Percentiles rank a stretch among this genome's conserved stretches.
phyloP scores from a whole-genome alignment of 92 coral and sea anemone species.

The Metridium senile region DNA sequence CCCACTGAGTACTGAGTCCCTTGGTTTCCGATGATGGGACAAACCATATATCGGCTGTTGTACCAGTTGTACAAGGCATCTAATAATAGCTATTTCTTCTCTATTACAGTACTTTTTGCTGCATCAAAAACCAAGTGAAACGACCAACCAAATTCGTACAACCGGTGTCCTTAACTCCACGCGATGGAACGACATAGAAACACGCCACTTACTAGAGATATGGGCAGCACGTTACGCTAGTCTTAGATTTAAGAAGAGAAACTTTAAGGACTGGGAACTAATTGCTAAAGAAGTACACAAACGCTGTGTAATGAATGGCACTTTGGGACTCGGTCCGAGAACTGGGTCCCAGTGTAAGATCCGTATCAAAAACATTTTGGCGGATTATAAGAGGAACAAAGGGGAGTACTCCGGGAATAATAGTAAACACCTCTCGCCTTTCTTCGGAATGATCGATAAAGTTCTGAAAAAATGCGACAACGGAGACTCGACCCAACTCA shows the following conservation, averaged over 20 bases:
- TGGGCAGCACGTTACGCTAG: slow-evolving; percentile 74
- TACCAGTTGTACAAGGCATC: not conserved
- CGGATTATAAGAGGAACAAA: slow-evolving; percentile 78
- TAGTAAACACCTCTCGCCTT: slow-evolving; percentile 54
- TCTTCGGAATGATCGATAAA: slow-evolving; percentile 63
- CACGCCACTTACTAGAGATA: slow-evolving; percentile 63
- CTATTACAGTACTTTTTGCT: slow-evolving; percentile 13
- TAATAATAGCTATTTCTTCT: not conserved
- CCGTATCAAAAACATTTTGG: slow-evolving; percentile 74
- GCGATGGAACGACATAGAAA: slow-evolving; percentile 81
- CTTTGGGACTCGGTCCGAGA: slow-evolving; percentile 73
- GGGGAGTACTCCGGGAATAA: slow-evolving; percentile 57
- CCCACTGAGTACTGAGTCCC: too few relatives aligned
- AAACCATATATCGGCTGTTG: too few relatives aligned
- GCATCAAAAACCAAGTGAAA: not conserved
- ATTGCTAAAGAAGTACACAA: slow-evolving; percentile 77
- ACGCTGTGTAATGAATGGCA: slow-evolving; percentile 54
- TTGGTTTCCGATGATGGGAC: too few relatives aligned
- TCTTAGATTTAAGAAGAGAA: slow-evolving; percentile 70
- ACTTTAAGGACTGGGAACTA: slow-evolving; percentile 83
- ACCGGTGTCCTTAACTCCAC: slow-evolving; percentile 61
- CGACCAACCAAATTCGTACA: slow-evolving; percentile 22
- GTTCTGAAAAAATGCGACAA: slow-evolving; percentile 36
- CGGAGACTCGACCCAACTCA: not conserved
- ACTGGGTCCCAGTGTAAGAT: slow-evolving; percentile 89